Base-by-base conservation (phyloP, 2,113 vertebrate species). In the Sinosuthora webbiana region DNA sequence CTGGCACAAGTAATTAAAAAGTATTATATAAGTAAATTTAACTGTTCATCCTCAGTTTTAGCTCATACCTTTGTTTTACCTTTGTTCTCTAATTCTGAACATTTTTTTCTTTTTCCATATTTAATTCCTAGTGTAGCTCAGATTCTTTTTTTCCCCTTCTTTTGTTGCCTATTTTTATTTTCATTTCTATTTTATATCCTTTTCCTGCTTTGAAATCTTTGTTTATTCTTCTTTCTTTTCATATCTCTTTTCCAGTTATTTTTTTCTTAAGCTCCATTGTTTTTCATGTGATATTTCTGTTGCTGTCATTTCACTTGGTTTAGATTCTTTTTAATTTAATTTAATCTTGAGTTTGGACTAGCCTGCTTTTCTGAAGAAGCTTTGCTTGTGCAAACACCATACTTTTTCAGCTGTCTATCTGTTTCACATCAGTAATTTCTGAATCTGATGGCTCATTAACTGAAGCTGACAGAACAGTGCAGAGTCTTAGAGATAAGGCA, bases 381-480 rank as follows among this genome's bases (percentile, higher is more conserved):
- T 83, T 50, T 41, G 2, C 6, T 59, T 63, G 41, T 50, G n/a
- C 27, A 56, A 93, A 65, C 39, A 28, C 12, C 23, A 3, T 41
- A 39, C 6, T 62, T 92, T 74, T 80, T 30, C 55, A 86, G 4
- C 59, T 78, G 56, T 78, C 90, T 92, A n/a, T 90, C 71, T 62
- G 18, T 76, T 68, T 94, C 67, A 70, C 80, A 59, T 79, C 21
- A 2, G 15, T 55, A 86, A 70, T 11, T 83, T 73, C 52, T 62
- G 71, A 92, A 53, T 95, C 41, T 65, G 63, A 83, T 47, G 68
- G 35, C 39, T 95, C 42, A 70, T 95, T 95, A 93, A 59, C 15
- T 22, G 70, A 80, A 93, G 45, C 75, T 86, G 80, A 65, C 67
- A 82, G n/a, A 91, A 42, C 4, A 69, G 20, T 12, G 35, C n/a